A percentile compares a stretch with the other conserved stretches of the same genome.
These are phyloP conservation scores for Lysandra coridon DNA, from an alignment of 2,888 invertebrate genomes.

Conservation along the genomic window DNA sequence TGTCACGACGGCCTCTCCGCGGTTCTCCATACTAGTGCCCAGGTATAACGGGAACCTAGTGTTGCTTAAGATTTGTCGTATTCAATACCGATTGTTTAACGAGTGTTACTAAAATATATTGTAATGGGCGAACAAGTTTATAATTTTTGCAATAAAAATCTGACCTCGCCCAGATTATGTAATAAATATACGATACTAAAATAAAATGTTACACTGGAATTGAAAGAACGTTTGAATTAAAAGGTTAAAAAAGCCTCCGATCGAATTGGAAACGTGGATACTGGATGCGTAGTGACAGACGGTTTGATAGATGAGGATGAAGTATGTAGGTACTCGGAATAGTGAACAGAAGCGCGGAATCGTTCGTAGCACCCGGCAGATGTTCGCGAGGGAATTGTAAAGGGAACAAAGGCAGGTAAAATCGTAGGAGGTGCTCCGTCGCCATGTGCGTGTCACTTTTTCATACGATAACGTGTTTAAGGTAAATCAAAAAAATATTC, in stretches of 20 bases:
- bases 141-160: constrained; percentile 58
- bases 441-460: constrained; percentile 79
- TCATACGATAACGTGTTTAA: constrained; percentile 68
- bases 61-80: constrained; percentile 43
- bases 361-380: constrained; percentile 68
- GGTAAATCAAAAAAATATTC: constrained; percentile 61
- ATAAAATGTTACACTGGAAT: constrained; percentile 48
- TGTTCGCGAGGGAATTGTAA: constrained; percentile 69
- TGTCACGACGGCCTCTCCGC: constrained; percentile 49
- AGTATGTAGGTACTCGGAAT: constrained; percentile 39
- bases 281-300: constrained; percentile 24
- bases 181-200: constrained; percentile 52
- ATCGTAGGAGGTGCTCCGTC: constrained; percentile 52
- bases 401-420: constrained; percentile 76
- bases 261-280: background rate
- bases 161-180: constrained; percentile 60
- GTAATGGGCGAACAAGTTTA: constrained; percentile 54
- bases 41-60: constrained; percentile 42
- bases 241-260: background rate
- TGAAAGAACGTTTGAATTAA: constrained; percentile 34
- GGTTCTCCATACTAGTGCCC: constrained; percentile 43
- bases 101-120: constrained; percentile 45
- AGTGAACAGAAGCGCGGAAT: constrained; percentile 51
- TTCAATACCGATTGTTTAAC: constrained; percentile 44
- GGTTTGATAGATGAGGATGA: constrained; percentile 38